Conservation (phyloP, 2,797 vertebrate species). For the Malurus leucopterus region DNA sequence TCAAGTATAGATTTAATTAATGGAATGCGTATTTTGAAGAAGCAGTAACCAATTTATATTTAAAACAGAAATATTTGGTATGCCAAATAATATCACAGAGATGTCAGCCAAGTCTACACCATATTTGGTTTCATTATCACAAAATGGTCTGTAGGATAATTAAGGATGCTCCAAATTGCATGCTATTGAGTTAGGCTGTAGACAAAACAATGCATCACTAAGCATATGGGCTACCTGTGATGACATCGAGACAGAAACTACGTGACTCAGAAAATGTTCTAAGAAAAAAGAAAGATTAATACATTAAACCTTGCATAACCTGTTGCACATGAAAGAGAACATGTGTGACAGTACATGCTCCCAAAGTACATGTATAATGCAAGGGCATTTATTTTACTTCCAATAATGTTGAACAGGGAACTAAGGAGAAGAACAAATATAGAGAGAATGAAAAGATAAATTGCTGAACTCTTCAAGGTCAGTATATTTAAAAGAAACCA, state of each 20-base stretch:
- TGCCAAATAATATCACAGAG: constrained; percentile 34
- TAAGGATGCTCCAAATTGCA: constrained; percentile 44
- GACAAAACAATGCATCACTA: constrained; percentile 28
- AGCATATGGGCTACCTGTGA: constrained; percentile 10
- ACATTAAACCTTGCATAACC: constrained; percentile 9
- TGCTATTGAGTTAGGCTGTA: neutral
- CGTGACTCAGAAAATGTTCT: neutral
- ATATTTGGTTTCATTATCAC: constrained; percentile 41
- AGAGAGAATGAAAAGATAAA: neutral
- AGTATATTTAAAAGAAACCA: neutral
- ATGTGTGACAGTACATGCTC: neutral
- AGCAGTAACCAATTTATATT: constrained; percentile 24
- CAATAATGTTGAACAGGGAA: neutral
- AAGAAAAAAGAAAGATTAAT: neutral
- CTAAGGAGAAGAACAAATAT: neutral
- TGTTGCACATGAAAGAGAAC: constrained; percentile 32
- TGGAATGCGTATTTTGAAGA: constrained; percentile 23
- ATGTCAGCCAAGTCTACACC: constrained; percentile 21
- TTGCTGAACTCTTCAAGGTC: neutral
- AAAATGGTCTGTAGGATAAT: constrained; percentile 34
- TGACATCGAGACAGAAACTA: constrained; percentile 17
- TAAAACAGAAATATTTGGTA: constrained; percentile 33
- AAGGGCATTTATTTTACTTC: neutral
- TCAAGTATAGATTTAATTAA: constrained; percentile 35
- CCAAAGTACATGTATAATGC: neutral